phyloP scores from a whole-genome alignment of 2,888 invertebrate genomes.

The Dendrolimus pini region DNA sequence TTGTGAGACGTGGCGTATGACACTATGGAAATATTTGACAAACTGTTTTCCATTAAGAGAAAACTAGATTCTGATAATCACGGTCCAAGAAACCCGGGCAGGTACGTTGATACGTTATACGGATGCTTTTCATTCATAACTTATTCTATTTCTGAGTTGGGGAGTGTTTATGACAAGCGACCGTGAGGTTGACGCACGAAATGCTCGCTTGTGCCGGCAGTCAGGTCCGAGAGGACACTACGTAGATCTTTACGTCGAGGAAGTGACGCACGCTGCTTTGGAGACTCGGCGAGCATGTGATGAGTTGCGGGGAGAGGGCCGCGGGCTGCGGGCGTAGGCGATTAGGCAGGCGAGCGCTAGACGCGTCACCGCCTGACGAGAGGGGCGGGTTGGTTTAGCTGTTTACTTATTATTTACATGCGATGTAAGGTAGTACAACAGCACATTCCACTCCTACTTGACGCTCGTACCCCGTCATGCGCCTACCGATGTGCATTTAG shows the following conservation, averaged over 20 bases:
- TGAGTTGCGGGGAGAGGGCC: constrained; percentile 39
- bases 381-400: constrained; percentile 54
- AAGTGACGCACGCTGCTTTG: constrained; percentile 51
- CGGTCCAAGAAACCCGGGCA: constrained; percentile 60
- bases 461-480: constrained; percentile 36
- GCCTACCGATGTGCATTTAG: constrained; percentile 60
- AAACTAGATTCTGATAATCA: constrained; percentile 58
- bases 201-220: constrained; percentile 23
- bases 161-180: constrained; percentile 34
- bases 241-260: constrained; percentile 30
- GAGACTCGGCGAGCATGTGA: constrained; percentile 45
- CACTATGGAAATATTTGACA: constrained; percentile 86
- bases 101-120: constrained; percentile 75
- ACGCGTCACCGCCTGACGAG: constrained; percentile 46
- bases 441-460: constrained; percentile 59
- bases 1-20: constrained; percentile 48
- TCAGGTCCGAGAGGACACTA: constrained; percentile 23
- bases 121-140: constrained; percentile 51
- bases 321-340: constrained; percentile 47
- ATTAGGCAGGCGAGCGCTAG: constrained; percentile 20
- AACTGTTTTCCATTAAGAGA: constrained; percentile 81
- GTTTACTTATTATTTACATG: constrained; percentile 65
- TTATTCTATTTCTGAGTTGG: constrained; percentile 51
- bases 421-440: constrained; percentile 58
- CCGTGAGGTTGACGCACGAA: constrained; percentile 44